phyloP scores from a whole-genome alignment of 2,888 invertebrate species.

The Pegoplata infirma region DNA sequence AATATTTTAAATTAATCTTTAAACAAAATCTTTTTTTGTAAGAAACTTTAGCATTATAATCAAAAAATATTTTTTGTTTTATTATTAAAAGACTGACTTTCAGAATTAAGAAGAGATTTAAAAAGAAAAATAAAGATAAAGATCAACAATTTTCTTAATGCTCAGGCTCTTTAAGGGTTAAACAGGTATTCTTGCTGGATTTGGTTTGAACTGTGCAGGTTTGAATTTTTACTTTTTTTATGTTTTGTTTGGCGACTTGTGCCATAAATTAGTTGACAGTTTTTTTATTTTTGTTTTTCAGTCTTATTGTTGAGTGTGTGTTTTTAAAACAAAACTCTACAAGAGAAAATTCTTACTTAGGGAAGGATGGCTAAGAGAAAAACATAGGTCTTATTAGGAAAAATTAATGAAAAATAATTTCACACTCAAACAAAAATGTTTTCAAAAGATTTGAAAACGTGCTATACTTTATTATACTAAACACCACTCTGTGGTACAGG shows the following conservation, averaged over 20 bases:
- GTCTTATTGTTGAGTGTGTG: constrained; percentile 23
- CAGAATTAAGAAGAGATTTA: neutral
- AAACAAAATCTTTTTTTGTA: neutral
- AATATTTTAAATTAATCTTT: neutral
- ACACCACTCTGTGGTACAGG: too few species aligned
- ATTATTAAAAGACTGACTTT: neutral
- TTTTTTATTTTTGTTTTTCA: constrained; percentile 43
- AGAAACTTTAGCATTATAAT: neutral
- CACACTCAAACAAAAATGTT: too few species aligned
- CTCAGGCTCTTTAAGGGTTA: constrained; percentile 58
- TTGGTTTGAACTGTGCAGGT: constrained; percentile 58
- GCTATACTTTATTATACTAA: too few species aligned
- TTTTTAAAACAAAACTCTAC: neutral
- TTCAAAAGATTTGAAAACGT: too few species aligned
- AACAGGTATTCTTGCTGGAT: constrained; percentile 57
- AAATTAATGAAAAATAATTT: too few species aligned
- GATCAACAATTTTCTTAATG: constrained; percentile 42
- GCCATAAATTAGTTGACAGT: constrained; percentile 76
- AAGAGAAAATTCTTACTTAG: neutral
- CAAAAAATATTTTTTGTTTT: neutral
- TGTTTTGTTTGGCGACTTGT: constrained; percentile 75
- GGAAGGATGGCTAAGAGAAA: constrained; percentile 10
- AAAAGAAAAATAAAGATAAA: constrained; percentile 40
- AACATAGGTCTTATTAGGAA: too few species aligned
- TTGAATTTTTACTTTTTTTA: constrained; percentile 66